Evolutionary conservation across 2,113 vertebrate species (phyloP), one percentile per base, ranked within the genome.

Genomic region (Rhabdornis inornatus): DNA sequence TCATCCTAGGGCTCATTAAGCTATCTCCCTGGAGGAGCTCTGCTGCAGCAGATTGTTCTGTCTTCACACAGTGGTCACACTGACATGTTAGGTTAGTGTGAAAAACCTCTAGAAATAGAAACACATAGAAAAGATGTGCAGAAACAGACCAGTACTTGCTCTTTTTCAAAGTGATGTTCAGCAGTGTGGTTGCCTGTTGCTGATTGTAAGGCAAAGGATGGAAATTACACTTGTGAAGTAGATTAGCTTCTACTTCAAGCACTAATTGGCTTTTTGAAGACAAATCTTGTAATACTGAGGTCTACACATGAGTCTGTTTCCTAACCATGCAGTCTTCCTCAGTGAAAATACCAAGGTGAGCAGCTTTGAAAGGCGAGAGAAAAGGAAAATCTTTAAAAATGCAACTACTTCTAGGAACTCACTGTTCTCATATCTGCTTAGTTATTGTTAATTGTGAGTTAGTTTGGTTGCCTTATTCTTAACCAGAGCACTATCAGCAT

Each of bases 401-500:
- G 23, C 31, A 87, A 30, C 57, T 61, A 39, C 31, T 83, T 82
- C 59, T 42, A 69, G 39, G 79, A 83, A 60, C 53, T 63, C 42
- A 12, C 25, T 61, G 83, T 80, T 90, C 59, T 79, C 64, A 61
- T 31, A 87, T 53, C 82, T 72, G 70, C 63, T 71, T n/a, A 37
- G 22, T 78, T 78, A 53, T 49, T 82, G 47, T 78, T 78, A 87
- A 84, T 70, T 77, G 2, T 63, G 61, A 75, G 47, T 55, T 81
- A 56, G 78, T 37, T 65, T 60, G 69, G 30, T 50, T 84, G 68
- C 52, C 83, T 95, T 95, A 53, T 79, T 66, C 68, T 78, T 49
- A 69, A 53, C 47, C 81, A 82, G 66, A 91, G 90, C 66, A 64
- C 70, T 55, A 87, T 72, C 94, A 96, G 95, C 84, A 72, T 96